Percentiles rank a stretch among this genome's conserved stretches.
Evolutionary conservation across 2,888 invertebrate species (phyloP).

Genomic region (Odontothrips loti): DNA sequence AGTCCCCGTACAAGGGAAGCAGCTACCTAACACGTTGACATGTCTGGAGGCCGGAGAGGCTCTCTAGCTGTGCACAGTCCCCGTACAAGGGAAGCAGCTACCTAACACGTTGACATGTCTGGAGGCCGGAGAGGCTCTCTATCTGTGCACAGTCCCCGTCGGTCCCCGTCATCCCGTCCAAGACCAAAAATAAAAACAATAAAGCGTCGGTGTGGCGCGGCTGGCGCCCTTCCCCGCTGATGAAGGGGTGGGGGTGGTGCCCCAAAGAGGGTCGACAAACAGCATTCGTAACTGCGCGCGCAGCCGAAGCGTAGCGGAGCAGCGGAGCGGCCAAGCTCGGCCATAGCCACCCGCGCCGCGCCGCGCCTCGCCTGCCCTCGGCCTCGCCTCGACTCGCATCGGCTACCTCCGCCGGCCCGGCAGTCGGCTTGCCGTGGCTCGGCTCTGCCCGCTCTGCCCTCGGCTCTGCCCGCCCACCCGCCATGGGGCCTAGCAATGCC

Average conservation of each 20-base stretch:
- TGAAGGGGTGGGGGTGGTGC: too few species aligned
- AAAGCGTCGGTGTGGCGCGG: too few species aligned
- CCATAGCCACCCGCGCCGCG: background rate
- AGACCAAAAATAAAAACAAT: too few species aligned
- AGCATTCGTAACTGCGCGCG: slow-evolving; percentile 6
- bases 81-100: too few species aligned
- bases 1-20: too few species aligned
- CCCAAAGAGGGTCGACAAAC: background rate
- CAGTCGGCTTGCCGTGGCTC: background rate
- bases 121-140: background rate
- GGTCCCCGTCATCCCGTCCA: too few species aligned
- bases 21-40: too few species aligned
- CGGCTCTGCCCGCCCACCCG: background rate
- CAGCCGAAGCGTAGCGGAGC: background rate
- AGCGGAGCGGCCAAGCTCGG: background rate
- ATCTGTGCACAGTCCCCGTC: too few species aligned
- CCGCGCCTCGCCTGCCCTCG: background rate
- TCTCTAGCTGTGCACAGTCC: too few species aligned
- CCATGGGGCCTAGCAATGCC: background rate
- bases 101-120: too few species aligned
- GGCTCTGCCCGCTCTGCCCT: background rate
- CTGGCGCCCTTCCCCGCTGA: too few species aligned
- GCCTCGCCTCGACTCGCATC: background rate
- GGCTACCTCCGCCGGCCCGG: slow-evolving; percentile 6
- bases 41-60: too few species aligned